Base-by-base conservation (phyloP, 1,140 invertebrate species). In the Diploscapter pachys region DNA sequence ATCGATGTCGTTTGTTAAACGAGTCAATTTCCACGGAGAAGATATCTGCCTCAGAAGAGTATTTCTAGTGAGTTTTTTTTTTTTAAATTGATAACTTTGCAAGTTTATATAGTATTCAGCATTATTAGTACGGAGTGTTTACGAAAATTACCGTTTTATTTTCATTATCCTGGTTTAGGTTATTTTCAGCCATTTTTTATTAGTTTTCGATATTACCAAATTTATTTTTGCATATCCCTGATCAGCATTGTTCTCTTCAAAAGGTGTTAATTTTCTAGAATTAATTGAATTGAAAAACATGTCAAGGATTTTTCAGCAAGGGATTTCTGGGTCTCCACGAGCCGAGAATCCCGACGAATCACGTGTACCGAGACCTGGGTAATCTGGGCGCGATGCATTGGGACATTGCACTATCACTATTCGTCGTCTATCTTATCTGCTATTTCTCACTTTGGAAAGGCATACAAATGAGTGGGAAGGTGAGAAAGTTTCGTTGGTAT, bases 371-470 rank as follows among this genome's bases (percentile, higher is more conserved):
- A 71, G 93, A 93, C 2, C 89, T 96, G 4, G 91, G 93, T 80
- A 92, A 95, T 87, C 88, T 96, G 62, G 94, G 94, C 0, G 83
- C 88, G 3, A 91, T 85, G 54, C 80, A 81, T 54, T 85, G 83
- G 83, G 75, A 85, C 57, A 82, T 85, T 72, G 82, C 83, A 8
- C 62, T 93, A 13, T 95, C 93, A 85, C 88, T 95, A 59, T 88
- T 95, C 5, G 90, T 92, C 5, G 93, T 96, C 79, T 96, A 96
- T 86, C 84, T 96, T 73, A 95, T 96, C 82, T 96, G 94, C 84
- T 96, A 96, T 86, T 96, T 96, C 86, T 95, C 93, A 5, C 87
- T 96, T 8, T 96, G 94, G 93, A 96, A 96, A 87, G 96, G 96
- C 56, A 98, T 98, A 78, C 94, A 94, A 54, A 98, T 94, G 13